Conservation (phyloP, 2,113 vertebrate genomes). For the Alethe castanea region DNA sequence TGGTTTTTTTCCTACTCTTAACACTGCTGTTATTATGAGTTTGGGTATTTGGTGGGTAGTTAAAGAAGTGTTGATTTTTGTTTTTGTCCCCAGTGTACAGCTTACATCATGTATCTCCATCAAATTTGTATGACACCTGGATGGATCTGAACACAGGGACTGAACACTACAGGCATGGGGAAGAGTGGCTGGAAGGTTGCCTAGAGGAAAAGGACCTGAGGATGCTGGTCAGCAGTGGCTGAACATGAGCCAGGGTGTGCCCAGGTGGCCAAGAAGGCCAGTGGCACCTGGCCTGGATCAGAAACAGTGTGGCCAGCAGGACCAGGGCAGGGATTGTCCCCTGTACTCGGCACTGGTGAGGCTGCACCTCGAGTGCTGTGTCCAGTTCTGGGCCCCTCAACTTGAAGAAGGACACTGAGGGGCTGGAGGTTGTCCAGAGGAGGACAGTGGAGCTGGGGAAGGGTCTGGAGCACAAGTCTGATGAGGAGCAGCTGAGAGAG, state of each 20-base stretch:
- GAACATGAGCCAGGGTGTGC: background rate
- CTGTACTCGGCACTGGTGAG: background rate
- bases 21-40: background rate
- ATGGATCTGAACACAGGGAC: background rate
- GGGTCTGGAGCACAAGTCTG: background rate
- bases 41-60: background rate
- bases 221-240: fast-evolving
- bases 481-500: background rate
- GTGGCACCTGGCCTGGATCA: background rate
- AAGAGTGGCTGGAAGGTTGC: background rate
- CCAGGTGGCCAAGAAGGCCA: background rate
- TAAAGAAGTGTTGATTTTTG: background rate
- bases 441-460: fast-evolving
- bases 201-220: background rate
- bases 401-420: background rate
- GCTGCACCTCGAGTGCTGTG: fast-evolving
- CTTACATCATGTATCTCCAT: background rate
- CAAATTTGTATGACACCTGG: background rate
- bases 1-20: background rate
- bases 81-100: background rate
- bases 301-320: background rate
- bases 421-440: fast-evolving
- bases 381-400: background rate
- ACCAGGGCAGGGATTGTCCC: background rate
- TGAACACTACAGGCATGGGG: fast-evolving